A percentile compares a stretch with the other conserved stretches of the same genome.
Evolutionary conservation across 1,140 invertebrate genomes (phyloP).

Genomic region (Apocrypta bakeri): DNA sequence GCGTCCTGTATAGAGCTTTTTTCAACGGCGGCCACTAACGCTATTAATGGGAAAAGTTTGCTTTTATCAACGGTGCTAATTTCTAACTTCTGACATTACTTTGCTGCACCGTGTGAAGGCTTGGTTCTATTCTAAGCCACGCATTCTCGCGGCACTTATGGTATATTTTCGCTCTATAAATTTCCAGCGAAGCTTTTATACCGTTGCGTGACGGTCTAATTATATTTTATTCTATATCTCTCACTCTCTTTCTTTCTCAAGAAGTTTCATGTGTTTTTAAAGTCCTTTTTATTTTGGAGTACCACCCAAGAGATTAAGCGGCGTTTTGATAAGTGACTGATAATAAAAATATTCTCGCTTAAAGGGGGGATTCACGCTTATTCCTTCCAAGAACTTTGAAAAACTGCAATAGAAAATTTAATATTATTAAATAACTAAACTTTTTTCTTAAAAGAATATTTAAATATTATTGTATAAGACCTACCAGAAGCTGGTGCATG

Average conservation of each 20-base stretch:
- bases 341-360: not conserved
- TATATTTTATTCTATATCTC: slow-evolving; percentile 33
- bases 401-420: no score
- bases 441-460: no score
- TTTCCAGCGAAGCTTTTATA: slow-evolving; percentile 37
- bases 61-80: slow-evolving; percentile 75
- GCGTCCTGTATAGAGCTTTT: slow-evolving; percentile 15
- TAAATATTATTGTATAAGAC: no score
- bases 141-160: not conserved
- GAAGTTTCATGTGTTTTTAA: slow-evolving; percentile 13
- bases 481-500: no score
- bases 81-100: slow-evolving; percentile 72
- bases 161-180: slow-evolving; percentile 48
- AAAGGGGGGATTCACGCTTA: no score
- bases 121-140: not conserved
- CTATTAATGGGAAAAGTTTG: slow-evolving; percentile 75
- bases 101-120: slow-evolving; percentile 6
- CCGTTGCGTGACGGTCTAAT: slow-evolving; percentile 45
- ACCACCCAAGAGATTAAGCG: no score
- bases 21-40: slow-evolving; percentile 53
- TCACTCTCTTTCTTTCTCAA: not conserved
- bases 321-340: not conserved
- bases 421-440: no score
- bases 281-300: not conserved
- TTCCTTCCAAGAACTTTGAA: no score